Conservation (phyloP, 2,113 vertebrate species). For the Lampris megalopsis region DNA sequence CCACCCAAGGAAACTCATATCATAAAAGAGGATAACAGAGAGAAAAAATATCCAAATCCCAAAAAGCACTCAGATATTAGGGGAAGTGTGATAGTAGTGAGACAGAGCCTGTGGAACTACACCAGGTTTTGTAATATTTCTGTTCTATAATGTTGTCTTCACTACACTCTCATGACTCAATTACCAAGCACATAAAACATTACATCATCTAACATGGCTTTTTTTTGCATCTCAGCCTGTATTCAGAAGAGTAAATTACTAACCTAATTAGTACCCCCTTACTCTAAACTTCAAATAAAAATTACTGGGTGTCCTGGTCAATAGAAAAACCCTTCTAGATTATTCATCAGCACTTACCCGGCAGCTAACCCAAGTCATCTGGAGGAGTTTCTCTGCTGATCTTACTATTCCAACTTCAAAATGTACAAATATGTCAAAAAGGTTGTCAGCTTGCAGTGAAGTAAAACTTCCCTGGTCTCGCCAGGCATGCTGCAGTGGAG, state of each 20-base stretch:
- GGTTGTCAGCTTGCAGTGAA: slow-evolving; percentile 86
- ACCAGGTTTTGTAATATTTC: not conserved
- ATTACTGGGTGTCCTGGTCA: not conserved
- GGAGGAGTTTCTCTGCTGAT: too few species aligned
- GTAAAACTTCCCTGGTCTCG: slow-evolving; percentile 88
- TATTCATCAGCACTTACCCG: not conserved
- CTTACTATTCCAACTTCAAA: too few species aligned
- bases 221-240: too few species aligned
- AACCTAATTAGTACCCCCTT: not conserved
- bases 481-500: slow-evolving; percentile 80
- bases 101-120: slow-evolving; percentile 67
- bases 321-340: not conserved
- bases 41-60: too few species aligned
- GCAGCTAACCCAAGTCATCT: not conserved
- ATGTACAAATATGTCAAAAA: not conserved
- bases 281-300: not conserved
- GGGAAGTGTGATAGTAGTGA: slow-evolving; percentile 12
- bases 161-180: not conserved
- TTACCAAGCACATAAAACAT: too few species aligned
- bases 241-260: not conserved
- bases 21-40: too few species aligned
- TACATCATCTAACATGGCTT: too few species aligned
- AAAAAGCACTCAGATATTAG: too few species aligned
- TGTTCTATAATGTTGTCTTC: too few species aligned
- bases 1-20: too few species aligned